phyloP scores from a whole-genome alignment of 2,888 invertebrate genomes.

The Hyppa rectilinea region DNA sequence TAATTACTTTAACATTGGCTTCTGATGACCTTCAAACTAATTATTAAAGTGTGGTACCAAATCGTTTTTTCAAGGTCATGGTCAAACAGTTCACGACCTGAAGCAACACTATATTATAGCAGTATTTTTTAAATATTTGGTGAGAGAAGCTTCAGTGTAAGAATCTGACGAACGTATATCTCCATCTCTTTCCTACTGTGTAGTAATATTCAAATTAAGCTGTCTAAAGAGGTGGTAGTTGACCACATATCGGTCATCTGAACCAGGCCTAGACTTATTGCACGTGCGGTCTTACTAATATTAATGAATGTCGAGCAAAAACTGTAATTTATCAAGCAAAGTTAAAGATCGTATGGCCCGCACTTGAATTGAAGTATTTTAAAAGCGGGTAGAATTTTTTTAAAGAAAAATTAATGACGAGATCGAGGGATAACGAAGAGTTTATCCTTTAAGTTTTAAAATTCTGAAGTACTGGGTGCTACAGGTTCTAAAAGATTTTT shows the following conservation, averaged over 20 bases:
- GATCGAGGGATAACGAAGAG: too few species aligned
- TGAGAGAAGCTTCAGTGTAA: too few species aligned
- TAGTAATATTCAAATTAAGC: too few species aligned
- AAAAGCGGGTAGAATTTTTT: neutral
- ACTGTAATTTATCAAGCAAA: neutral
- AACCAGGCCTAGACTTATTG: constrained; percentile 8
- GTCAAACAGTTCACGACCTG: neutral
- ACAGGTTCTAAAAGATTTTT: constrained; percentile 2
- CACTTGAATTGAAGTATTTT: neutral
- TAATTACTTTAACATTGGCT: neutral
- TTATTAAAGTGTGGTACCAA: neutral
- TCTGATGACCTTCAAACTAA: neutral
- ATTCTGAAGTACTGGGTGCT: neutral
- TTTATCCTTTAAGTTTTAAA: neutral
- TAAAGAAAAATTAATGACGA: neutral
- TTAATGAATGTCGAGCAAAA: constrained; percentile 37
- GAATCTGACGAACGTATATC: too few species aligned
- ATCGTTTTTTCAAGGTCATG: constrained; percentile 10
- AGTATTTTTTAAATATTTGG: too few species aligned
- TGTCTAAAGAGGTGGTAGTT: too few species aligned
- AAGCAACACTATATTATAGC: too few species aligned
- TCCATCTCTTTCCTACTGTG: too few species aligned
- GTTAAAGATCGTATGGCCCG: constrained; percentile 13
- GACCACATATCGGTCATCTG: constrained; percentile 4
- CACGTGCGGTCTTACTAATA: constrained; percentile 19